Conservation (phyloP, 2,797 vertebrate species). For the Coranthus polyacanthus region DNA sequence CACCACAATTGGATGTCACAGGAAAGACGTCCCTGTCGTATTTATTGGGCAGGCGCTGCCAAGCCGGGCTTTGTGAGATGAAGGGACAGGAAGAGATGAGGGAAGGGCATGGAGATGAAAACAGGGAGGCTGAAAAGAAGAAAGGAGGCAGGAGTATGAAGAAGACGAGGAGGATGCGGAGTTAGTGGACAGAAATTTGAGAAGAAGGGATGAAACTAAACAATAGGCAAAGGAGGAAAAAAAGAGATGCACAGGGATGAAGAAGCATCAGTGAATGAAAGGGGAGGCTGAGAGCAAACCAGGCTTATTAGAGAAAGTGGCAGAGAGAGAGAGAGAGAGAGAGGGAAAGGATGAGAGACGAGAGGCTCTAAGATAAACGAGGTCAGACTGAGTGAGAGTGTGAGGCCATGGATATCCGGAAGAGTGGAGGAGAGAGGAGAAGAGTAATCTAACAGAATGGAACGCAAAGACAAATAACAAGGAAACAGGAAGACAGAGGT, state of each 20-base stretch:
- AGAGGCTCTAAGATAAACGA: conserved; percentile 62
- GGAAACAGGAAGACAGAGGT: conserved; percentile 31
- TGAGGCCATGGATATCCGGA: conserved; percentile 23
- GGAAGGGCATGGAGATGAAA: conserved; percentile 13
- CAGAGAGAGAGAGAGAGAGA: too few relatives aligned
- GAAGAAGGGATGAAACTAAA: conserved; percentile 12
- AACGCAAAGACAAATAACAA: conserved; percentile 37
- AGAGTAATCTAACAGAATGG: conserved; percentile 39
- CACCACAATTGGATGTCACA: conserved; percentile 56
- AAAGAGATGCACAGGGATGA: conserved; percentile 22
- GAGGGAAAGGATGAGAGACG: conserved; percentile 19
- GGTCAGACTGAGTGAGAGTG: conserved; percentile 37
- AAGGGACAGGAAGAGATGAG: conserved; percentile 3
- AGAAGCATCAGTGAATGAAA: conserved; percentile 41
- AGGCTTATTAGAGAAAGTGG: conserved; percentile 53
- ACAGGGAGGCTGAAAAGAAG: not conserved
- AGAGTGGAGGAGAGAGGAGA: conserved; percentile 15
- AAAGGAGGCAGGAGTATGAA: too few relatives aligned
- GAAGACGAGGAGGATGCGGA: not conserved
- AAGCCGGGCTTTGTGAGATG: conserved; percentile 40
- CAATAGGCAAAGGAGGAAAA: conserved; percentile 19
- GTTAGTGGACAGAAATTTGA: conserved; percentile 7
- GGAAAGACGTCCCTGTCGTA: conserved; percentile 58
- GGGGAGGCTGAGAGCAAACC: conserved; percentile 41
- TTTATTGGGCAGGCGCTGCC: conserved; percentile 59